Evolutionary conservation across 2,113 vertebrate species (phyloP).

Genomic region (Pituophis catenifer): DNA sequence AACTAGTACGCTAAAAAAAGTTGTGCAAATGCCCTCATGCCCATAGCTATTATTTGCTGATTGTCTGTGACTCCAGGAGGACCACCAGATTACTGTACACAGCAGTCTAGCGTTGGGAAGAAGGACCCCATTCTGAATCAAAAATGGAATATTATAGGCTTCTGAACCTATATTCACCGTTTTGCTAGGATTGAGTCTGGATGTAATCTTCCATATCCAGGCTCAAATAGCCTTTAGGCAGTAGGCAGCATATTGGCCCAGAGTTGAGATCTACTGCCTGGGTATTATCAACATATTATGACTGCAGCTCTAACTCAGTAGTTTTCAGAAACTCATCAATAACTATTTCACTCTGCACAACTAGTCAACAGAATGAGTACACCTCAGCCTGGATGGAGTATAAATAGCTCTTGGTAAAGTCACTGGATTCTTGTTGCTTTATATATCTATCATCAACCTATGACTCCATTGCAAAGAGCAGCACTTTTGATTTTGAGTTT

Average conservation of each 20-base stretch:
- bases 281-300: background rate
- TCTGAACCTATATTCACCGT: background rate
- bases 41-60: background rate
- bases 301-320: background rate
- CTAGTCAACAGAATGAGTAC: background rate
- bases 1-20: background rate
- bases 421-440: background rate
- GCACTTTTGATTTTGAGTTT: constrained; percentile 38
- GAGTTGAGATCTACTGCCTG: background rate
- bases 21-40: background rate
- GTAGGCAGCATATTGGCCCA: background rate
- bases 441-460: background rate
- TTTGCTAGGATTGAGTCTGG: background rate
- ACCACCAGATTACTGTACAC: background rate
- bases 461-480: constrained; percentile 26
- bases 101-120: background rate
- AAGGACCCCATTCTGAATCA: background rate
- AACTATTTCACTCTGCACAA: background rate
- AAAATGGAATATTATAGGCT: background rate
- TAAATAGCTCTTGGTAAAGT: background rate
- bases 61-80: background rate
- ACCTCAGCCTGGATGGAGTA: background rate
- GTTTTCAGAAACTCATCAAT: background rate
- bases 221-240: background rate
- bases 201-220: background rate